Conservation (phyloP, 2,797 vertebrate genomes). For the Periparus ater region DNA sequence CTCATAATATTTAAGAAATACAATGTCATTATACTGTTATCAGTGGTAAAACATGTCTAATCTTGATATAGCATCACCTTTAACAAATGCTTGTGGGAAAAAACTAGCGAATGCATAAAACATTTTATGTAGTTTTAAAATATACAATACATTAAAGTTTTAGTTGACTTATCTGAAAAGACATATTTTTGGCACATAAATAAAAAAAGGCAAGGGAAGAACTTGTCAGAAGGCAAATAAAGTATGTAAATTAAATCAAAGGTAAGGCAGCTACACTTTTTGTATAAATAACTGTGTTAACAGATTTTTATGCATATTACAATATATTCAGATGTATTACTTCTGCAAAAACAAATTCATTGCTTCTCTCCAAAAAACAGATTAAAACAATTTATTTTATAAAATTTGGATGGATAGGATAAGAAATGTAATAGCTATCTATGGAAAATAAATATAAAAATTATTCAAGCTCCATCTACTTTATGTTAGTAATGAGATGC, state of each 20-base stretch:
- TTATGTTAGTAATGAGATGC: constrained; percentile 85
- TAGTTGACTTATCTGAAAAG: constrained; percentile 82
- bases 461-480: constrained; percentile 84
- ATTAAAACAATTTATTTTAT: constrained; percentile 84
- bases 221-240: constrained; percentile 82
- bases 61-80: constrained; percentile 75
- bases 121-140: constrained; percentile 80
- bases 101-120: constrained; percentile 73
- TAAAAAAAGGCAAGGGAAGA: constrained; percentile 81
- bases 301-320: constrained; percentile 82
- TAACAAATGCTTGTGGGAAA: constrained; percentile 70
- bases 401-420: constrained; percentile 82
- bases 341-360: constrained; percentile 82
- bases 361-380: constrained; percentile 77
- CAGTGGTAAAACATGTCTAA: constrained; percentile 73
- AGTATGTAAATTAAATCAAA: constrained; percentile 85
- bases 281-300: constrained; percentile 84
- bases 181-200: constrained; percentile 82
- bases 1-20: constrained; percentile 74
- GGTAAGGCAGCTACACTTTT: constrained; percentile 82
- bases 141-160: constrained; percentile 81
- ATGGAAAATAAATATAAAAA: constrained; percentile 84
- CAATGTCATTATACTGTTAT: constrained; percentile 70
- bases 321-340: constrained; percentile 80
- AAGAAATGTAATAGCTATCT: constrained; percentile 81